These are phyloP conservation scores for Pilophorus perplexus DNA, from an alignment of 2,888 invertebrate genomes.

Conservation along the genomic window DNA sequence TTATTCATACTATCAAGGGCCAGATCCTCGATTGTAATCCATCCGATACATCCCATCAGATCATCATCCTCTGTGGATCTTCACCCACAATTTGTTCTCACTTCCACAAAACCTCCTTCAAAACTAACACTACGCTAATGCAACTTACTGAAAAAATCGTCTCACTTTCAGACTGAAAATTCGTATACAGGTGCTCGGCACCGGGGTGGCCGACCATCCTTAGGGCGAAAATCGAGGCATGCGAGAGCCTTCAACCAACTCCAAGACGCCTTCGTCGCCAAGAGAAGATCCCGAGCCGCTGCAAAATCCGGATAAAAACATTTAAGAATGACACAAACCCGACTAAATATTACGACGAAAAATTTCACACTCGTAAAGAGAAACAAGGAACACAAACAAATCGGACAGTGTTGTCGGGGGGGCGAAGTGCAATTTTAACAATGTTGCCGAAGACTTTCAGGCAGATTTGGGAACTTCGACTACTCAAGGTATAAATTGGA, in stretches of 20 bases:
- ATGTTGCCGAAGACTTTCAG: no score
- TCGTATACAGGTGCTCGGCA: conserved; percentile 59
- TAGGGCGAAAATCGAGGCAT: conserved; percentile 13
- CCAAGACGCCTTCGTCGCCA: no score
- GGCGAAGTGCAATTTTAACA: no score
- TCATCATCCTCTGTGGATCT: no score
- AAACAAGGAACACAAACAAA: conserved; percentile 18
- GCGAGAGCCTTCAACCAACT: neutral
- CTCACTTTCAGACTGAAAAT: conserved; percentile 59
- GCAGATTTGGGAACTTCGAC: no score
- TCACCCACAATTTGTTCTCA: no score
- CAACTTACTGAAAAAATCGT: neutral
- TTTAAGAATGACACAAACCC: neutral
- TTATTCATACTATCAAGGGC: neutral
- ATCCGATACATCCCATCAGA: neutral
- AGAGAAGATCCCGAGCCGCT: no score
- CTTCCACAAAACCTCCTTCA: no score
- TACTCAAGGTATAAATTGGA: no score
- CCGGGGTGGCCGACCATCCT: conserved; percentile 61
- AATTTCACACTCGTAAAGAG: neutral
- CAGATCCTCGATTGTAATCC: neutral
- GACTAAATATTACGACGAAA: neutral
- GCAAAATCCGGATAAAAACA: neutral
- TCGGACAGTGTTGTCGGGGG: conserved; percentile 28
- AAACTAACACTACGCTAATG: no score